Evolutionary conservation across 2,888 invertebrate genomes (phyloP), one percentile per base, ranked within the genome.

Genomic region (Aspidiotus destructor): DNA sequence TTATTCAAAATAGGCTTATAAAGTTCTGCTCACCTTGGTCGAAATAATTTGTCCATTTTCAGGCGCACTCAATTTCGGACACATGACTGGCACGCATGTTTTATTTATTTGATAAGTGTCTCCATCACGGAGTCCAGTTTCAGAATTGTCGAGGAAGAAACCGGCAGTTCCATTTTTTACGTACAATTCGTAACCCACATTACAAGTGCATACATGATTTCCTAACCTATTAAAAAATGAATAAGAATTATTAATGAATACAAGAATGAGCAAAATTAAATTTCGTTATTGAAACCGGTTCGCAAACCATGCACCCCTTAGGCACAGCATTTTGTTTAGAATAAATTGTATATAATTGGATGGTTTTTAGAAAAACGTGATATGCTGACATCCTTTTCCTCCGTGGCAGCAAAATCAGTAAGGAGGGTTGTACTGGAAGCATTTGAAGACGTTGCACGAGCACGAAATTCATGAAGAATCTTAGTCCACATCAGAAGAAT

Each of bases 61-160:
- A 0, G 93, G 93, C 5, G 87, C 81, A 42, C 81, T 77, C 54
- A 93, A 76, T 2, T 81, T 77, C 7, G 92, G 89, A 73, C 94
- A 95, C 90, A 92, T 91, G 3, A 93, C 83, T 0, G 92, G 91
- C 11, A 96, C 95, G 77, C 96, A 97, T 42, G 95, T 91, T 80
- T 97, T 96, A 77, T 96, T 95, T 73, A 87, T 84, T 76, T 92
- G 89, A 76, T 88, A 90, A 1, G 87, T 83, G 76, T 97, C 96
- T 0, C 92, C 93, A 74, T 94, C 92, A 70, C 90, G 83, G 71
- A 86, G 83, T 7, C 98, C 97, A 67, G 85, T 87, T 80, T 98
- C 97, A 0, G 86, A 86, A 68, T 81, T 79, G 74, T 89, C 90
- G 65, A 97, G 84, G 62, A 80, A 75, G 75, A 86, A 93, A 13